Conservation (phyloP, 2,797 vertebrate genomes). For the Brachyalestes nurse region DNA sequence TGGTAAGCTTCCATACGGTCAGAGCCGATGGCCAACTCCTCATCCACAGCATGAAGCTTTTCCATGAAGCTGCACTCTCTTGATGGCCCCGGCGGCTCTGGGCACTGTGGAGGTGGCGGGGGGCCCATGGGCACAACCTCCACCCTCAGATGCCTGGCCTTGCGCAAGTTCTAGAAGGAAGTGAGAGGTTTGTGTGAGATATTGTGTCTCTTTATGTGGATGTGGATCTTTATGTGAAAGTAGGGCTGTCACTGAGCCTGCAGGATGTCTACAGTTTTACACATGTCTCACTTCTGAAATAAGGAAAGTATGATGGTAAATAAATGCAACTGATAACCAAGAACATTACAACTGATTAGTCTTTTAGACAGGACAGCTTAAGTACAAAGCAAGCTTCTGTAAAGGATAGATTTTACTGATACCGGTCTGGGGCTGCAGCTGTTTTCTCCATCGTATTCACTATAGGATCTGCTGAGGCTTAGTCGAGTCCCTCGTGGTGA, state of each 20-base stretch:
- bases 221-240: neutral
- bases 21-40: slow-evolving; percentile 80
- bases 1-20: slow-evolving; percentile 84
- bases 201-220: neutral
- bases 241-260: neutral
- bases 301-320: neutral
- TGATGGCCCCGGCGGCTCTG: slow-evolving; percentile 56
- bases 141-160: slow-evolving; percentile 76
- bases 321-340: neutral
- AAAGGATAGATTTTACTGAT: neutral
- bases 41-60: slow-evolving; percentile 86
- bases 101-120: slow-evolving; percentile 74
- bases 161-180: slow-evolving; percentile 62
- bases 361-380: too few species aligned
- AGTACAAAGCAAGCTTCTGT: neutral
- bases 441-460: slow-evolving; percentile 76
- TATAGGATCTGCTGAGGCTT: slow-evolving; percentile 59
- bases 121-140: slow-evolving; percentile 86
- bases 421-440: slow-evolving; percentile 75
- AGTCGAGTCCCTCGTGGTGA: slow-evolving; percentile 80
- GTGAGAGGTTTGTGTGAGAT: neutral
- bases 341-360: too few species aligned
- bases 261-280: neutral
- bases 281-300: too few species aligned
- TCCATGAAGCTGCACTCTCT: slow-evolving; percentile 82